Conservation (phyloP, 23 tunicate species). For the Halocynthia aurantium region DNA sequence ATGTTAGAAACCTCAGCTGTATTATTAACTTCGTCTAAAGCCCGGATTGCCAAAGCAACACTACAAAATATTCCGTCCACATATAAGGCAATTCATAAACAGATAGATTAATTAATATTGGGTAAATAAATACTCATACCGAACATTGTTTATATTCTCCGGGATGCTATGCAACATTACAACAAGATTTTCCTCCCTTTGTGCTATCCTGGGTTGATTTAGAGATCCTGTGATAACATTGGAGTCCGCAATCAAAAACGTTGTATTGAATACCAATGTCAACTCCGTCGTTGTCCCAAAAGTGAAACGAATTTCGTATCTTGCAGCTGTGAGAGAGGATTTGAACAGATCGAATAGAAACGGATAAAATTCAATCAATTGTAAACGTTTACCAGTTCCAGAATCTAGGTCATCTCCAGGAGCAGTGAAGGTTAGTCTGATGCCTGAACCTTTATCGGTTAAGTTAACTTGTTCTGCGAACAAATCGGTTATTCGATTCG, state of each 20-base stretch:
- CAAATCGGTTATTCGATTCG: conserved; percentile 37
- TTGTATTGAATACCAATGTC: background rate
- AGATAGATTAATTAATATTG: too few species aligned
- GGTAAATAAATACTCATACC: too few species aligned
- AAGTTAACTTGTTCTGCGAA: conserved; percentile 15
- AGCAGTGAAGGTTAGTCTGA: conserved; percentile 47
- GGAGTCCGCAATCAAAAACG: background rate
- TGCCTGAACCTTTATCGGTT: background rate
- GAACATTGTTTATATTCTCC: too few species aligned
- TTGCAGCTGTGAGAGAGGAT: conserved; percentile 1
- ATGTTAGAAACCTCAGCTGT: conserved; percentile 7
- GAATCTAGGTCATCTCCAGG: conserved; percentile 61
- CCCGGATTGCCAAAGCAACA: conserved; percentile 3
- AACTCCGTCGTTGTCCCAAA: conserved; percentile 9
- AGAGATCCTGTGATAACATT: conserved; percentile 6
- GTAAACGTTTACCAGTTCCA: conserved; percentile 36
- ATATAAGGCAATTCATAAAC: too few species aligned
- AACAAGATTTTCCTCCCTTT: conserved; percentile 18
- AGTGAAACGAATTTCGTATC: conserved; percentile 32
- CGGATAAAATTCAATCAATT: too few species aligned
- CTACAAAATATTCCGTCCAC: background rate
- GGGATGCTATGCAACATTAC: background rate
- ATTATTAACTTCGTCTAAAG: conserved; percentile 8
- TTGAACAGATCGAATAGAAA: too few species aligned
- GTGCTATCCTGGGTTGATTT: conserved; percentile 12